Percentiles rank a stretch among this genome's conserved stretches.
Conservation (phyloP, 2,797 vertebrate genomes). For the Ciconia nigra region DNA sequence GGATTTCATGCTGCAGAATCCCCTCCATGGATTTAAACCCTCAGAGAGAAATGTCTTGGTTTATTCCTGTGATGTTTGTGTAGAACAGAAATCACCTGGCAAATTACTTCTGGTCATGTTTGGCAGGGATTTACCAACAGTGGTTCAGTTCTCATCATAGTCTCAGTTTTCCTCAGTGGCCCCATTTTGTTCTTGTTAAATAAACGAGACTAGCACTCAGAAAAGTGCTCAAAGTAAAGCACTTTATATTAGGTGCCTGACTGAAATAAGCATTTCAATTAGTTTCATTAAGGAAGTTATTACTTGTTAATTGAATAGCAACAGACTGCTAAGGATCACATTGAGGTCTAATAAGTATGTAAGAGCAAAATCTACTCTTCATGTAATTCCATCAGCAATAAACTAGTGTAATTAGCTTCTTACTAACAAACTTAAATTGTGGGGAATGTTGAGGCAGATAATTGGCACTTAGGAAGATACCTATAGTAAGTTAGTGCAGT, state of each 20-base stretch:
- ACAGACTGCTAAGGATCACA: slow-evolving; percentile 80
- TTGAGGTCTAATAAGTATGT: slow-evolving; percentile 77
- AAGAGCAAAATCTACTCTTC: slow-evolving; percentile 75
- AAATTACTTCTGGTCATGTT: background rate
- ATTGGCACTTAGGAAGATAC: slow-evolving; percentile 77
- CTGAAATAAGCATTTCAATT: slow-evolving; percentile 79
- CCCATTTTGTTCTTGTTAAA: slow-evolving; percentile 53
- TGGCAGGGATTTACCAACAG: background rate
- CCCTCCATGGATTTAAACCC: background rate
- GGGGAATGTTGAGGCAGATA: slow-evolving; percentile 78
- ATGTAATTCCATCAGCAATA: slow-evolving; percentile 80
- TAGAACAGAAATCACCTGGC: slow-evolving; percentile 10
- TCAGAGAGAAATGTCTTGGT: background rate
- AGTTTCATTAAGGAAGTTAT: slow-evolving; percentile 82
- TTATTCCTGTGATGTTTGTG: background rate
- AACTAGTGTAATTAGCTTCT: slow-evolving; percentile 81
- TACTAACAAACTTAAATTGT: slow-evolving; percentile 79
- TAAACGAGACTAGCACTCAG: slow-evolving; percentile 41
- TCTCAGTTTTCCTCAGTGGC: background rate
- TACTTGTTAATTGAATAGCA: slow-evolving; percentile 82
- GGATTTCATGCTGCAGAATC: background rate
- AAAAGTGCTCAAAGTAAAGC: slow-evolving; percentile 58
- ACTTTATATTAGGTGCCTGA: slow-evolving; percentile 51
- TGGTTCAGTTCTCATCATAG: background rate
- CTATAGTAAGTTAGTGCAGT: slow-evolving; percentile 65